Percentiles rank a stretch among this genome's conserved stretches.
phyloP scores from a whole-genome alignment of 2,113 vertebrate species.

The Lampris incognitus region DNA sequence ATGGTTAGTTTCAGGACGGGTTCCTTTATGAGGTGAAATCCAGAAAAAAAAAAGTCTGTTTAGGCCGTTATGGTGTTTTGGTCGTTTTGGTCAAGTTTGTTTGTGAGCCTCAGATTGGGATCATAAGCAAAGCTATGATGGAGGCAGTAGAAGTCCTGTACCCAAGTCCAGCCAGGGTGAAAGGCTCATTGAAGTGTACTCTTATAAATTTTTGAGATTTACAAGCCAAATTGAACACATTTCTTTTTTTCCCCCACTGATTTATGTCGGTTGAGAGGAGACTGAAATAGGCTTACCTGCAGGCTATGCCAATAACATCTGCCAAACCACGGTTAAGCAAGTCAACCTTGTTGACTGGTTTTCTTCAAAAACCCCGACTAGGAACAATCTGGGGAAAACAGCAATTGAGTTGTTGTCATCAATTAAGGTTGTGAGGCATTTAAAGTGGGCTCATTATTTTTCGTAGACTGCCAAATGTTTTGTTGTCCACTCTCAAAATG shows the following conservation, averaged over 20 bases:
- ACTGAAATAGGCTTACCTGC: not conserved
- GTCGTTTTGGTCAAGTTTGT: no score
- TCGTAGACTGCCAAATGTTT: no score
- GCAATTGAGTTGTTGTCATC: no score
- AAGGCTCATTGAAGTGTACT: conserved; percentile 9
- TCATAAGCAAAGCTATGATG: conserved; percentile 12
- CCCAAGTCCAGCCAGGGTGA: conserved; percentile 18
- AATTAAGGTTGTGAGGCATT: no score
- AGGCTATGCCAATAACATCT: not conserved
- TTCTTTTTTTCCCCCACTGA: not conserved
- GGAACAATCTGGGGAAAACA: not conserved
- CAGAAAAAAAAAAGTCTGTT: no score
- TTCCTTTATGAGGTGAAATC: no score
- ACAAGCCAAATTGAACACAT: conserved; percentile 23
- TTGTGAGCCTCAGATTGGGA: not conserved
- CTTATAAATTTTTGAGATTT: conserved; percentile 18
- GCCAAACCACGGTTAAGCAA: not conserved
- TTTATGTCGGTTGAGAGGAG: not conserved
- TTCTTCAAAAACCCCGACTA: not conserved
- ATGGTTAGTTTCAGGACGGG: no score
- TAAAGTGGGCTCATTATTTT: no score
- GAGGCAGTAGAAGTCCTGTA: conserved; percentile 19
- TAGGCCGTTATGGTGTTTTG: no score
- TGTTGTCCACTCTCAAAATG: no score
- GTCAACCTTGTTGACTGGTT: no score